phyloP scores from a whole-genome alignment of 2,797 vertebrate genomes.

The Hemitrygon akajei region DNA sequence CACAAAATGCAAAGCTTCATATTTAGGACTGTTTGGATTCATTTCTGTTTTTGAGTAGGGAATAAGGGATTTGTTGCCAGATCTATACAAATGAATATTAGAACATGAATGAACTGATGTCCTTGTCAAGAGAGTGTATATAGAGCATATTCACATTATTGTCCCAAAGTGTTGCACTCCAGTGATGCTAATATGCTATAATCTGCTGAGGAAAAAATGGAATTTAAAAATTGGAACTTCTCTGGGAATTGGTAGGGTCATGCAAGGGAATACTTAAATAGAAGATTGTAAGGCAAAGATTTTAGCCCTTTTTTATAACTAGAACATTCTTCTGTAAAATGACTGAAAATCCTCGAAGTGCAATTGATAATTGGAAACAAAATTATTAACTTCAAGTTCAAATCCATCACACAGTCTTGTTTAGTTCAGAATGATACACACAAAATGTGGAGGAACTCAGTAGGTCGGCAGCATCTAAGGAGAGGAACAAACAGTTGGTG shows the following conservation, averaged over 20 bases:
- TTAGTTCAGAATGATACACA: neutral
- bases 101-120: neutral
- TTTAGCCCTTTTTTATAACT: neutral
- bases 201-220: neutral
- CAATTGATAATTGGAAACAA: neutral
- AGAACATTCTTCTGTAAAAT: neutral
- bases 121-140: neutral
- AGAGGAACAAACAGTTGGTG: too few relatives aligned
- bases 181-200: neutral
- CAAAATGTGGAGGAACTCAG: too few relatives aligned
- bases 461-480: too few relatives aligned
- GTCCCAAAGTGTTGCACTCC: neutral
- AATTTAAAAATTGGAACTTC: neutral
- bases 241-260: neutral
- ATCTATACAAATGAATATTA: neutral
- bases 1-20: neutral
- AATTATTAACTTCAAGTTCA: neutral
- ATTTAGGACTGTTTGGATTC: neutral
- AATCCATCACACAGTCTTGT: neutral
- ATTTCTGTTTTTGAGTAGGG: neutral
- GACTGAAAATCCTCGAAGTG: neutral
- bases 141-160: neutral
- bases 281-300: too few relatives aligned
- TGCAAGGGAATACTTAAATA: neutral
- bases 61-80: neutral